Evolutionary conservation across 2,797 vertebrate genomes (phyloP).

Genomic region (Pseudochaenichthys georgianus): DNA sequence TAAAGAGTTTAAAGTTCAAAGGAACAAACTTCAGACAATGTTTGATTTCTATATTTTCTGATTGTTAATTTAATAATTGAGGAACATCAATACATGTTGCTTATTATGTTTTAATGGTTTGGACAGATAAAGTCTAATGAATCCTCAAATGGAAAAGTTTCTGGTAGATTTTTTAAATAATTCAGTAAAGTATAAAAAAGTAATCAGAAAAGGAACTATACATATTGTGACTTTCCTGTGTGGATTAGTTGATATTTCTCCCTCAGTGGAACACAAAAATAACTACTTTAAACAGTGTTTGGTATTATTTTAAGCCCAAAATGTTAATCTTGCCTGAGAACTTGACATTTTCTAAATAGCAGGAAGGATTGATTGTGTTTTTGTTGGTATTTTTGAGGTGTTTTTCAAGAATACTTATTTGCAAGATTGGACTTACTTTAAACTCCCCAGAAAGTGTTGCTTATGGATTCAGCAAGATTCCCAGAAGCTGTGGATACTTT

Average conservation of each 20-base stretch:
- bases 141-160: background rate
- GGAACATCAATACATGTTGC: no score
- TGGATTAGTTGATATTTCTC: constrained; percentile 6
- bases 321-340: constrained; percentile 10
- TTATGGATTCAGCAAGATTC: constrained; percentile 25
- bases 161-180: background rate
- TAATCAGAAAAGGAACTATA: background rate
- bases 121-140: background rate
- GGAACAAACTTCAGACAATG: no score
- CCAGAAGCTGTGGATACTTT: background rate
- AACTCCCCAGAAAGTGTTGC: background rate
- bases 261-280: constrained; percentile 10
- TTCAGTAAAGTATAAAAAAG: background rate
- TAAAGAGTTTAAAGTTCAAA: no score
- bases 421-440: constrained; percentile 1
- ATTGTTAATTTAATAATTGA: background rate
- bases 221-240: background rate
- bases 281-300: background rate
- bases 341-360: constrained; percentile 44
- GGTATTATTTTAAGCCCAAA: background rate
- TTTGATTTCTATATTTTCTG: no score
- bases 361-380: constrained; percentile 26
- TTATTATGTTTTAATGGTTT: background rate
- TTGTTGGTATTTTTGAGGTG: constrained; percentile 7
- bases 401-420: background rate